Evolutionary conservation across 2,113 vertebrate species (phyloP).

Genomic region (Cyanoliseus patagonus): DNA sequence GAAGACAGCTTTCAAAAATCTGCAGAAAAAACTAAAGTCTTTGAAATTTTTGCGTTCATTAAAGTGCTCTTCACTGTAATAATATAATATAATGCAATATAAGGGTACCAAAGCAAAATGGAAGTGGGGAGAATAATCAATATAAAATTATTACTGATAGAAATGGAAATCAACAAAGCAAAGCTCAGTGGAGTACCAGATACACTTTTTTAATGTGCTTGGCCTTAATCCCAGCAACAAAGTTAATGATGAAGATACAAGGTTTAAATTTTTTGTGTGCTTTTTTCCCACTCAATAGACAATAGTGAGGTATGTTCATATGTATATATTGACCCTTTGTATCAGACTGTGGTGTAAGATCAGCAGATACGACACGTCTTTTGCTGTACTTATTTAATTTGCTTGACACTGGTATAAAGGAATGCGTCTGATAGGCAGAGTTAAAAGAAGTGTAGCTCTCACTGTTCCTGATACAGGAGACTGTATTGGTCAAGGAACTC

Average conservation of each 20-base stretch:
- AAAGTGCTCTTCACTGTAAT: neutral
- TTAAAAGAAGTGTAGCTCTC: neutral
- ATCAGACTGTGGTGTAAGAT: neutral
- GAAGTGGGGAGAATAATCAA: neutral
- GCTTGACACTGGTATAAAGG: neutral
- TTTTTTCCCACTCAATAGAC: neutral
- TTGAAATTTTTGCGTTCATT: neutral
- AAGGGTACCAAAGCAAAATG: neutral
- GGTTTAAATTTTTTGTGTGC: neutral
- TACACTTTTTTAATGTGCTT: neutral
- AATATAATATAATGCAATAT: neutral
- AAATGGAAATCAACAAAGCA: neutral
- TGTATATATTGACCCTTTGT: accelerated
- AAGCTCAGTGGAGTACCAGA: neutral
- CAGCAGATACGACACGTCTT: neutral
- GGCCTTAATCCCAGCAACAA: neutral
- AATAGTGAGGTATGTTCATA: neutral
- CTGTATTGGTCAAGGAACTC: accelerated
- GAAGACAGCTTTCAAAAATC: neutral
- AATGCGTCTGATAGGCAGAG: neutral
- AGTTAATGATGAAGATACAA: neutral
- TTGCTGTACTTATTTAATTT: neutral
- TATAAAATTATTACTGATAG: neutral
- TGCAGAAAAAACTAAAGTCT: neutral
- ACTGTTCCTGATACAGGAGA: neutral